Percentiles rank a stretch among this genome's conserved stretches.
Evolutionary conservation across 2,888 invertebrate species (phyloP).

Genomic region (Drosophila histrio): DNA sequence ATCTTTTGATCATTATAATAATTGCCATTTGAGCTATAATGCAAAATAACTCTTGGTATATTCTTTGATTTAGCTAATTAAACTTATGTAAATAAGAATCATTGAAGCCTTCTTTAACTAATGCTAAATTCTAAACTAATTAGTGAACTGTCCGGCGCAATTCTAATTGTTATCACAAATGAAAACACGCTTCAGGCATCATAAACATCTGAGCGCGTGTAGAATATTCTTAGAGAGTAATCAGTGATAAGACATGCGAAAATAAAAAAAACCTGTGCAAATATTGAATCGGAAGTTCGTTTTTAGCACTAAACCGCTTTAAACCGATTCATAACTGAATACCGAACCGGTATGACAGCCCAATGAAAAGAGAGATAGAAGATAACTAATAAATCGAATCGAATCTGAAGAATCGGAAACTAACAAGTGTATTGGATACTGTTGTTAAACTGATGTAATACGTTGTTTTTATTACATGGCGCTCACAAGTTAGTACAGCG

Average conservation of each 20-base stretch:
- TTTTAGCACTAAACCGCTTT: not conserved
- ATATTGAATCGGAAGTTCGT: slow-evolving; percentile 39
- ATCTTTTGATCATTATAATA: not conserved
- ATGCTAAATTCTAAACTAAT: slow-evolving; percentile 14
- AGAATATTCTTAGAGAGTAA: slow-evolving; percentile 46
- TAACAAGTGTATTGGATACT: not conserved
- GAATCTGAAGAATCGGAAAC: not conserved
- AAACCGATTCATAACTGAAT: slow-evolving; percentile 18
- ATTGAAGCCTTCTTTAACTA: not conserved
- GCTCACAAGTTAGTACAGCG: not conserved
- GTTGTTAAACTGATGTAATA: slow-evolving; percentile 66
- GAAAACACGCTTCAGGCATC: not conserved
- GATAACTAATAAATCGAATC: slow-evolving; percentile 7
- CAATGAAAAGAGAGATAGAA: not conserved
- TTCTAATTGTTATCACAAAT: slow-evolving; percentile 24
- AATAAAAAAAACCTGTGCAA: not conserved
- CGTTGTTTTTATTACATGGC: slow-evolving; percentile 65
- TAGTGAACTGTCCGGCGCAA: not conserved
- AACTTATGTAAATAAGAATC: not conserved
- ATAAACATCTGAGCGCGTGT: slow-evolving; percentile 15
- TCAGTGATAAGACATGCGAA: slow-evolving; percentile 31
- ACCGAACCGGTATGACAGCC: slow-evolving; percentile 1
- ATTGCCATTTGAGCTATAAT: not conserved
- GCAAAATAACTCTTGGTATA: not conserved
- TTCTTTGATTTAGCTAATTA: slow-evolving; percentile 3